Evolutionary conservation across 2,113 vertebrate genomes (phyloP).

Genomic region (Zosterops hypoxanthus): DNA sequence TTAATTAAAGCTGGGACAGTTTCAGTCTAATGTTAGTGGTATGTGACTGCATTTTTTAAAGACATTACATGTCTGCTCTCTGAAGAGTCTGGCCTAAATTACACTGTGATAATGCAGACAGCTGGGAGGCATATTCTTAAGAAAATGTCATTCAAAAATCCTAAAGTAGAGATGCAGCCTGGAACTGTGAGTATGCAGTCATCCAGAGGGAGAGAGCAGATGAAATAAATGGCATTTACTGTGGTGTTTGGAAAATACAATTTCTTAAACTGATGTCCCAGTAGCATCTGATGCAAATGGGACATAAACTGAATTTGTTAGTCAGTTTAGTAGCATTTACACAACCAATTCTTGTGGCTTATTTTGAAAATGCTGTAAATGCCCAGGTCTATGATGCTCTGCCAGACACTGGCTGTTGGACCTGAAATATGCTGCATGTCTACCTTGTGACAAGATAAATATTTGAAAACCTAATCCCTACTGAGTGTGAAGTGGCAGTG

Average conservation of each 20-base stretch:
- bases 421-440: neutral
- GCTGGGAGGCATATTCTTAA: neutral
- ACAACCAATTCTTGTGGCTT: neutral
- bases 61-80: neutral
- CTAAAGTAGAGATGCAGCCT: neutral
- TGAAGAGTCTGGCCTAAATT: neutral
- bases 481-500: neutral
- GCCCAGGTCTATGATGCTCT: neutral
- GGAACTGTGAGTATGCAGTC: neutral
- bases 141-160: neutral
- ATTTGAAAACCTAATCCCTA: neutral
- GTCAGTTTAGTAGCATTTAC: neutral
- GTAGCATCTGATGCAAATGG: neutral
- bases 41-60: conserved; percentile 6
- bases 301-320: neutral
- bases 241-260: neutral
- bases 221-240: neutral
- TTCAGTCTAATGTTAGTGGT: neutral
- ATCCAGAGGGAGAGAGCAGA: neutral
- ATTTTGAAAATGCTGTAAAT: neutral
- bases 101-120: neutral
- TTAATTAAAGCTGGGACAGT: conserved; percentile 29
- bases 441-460: neutral
- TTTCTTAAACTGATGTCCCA: neutral
- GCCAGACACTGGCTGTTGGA: neutral